Base-by-base conservation (phyloP, 2,113 vertebrate genomes). In the Lasiurus cinereus region DNA sequence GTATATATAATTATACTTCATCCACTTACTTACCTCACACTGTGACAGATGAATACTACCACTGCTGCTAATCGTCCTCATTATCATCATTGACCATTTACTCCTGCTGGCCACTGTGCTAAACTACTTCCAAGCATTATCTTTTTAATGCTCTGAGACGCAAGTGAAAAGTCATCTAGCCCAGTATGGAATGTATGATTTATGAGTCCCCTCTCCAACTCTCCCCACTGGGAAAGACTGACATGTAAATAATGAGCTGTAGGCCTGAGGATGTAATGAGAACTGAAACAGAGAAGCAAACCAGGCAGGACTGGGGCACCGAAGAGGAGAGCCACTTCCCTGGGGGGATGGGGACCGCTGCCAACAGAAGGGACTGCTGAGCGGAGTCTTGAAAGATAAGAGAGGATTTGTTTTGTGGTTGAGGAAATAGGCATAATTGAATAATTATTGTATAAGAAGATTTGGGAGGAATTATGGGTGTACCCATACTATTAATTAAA, bases 231-330 rank as follows among this genome's bases (percentile, higher is more conserved):
- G 85, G 94, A 82, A 64, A 33, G n/a, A 21, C 43, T 10, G 33
- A 78, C 85, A 79, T 86, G 90, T 70, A 94, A 95, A 97, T 94
- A 91, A 94, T 62, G 93, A 92, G 88, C 82, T 72, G 59, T 56
- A 83, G 80, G 69, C 52, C 84, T 54, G 66, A 82, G 79, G 62
- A 33, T 59, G 22, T 33, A 72, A 66, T 19, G 72, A 95, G 48
- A 1, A 9, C 43, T 43, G 11, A 1, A 12, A 14, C 33, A 43
- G 54, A 92, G 46, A 36, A n/a, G 72, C 9, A 22, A 16, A 12
- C 21, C 22, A 21, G 9, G 36, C 48, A 19, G 1, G 1, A 2
- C 43, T 12, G 31, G 66, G 14, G 16, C 56, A 8, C 64, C 33
- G 64, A 46, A 33, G 15, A 80, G 43, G 31, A 50, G n/a, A 27